Base-by-base conservation (phyloP, 2,888 invertebrate genomes). In the Smittia aterrima region DNA sequence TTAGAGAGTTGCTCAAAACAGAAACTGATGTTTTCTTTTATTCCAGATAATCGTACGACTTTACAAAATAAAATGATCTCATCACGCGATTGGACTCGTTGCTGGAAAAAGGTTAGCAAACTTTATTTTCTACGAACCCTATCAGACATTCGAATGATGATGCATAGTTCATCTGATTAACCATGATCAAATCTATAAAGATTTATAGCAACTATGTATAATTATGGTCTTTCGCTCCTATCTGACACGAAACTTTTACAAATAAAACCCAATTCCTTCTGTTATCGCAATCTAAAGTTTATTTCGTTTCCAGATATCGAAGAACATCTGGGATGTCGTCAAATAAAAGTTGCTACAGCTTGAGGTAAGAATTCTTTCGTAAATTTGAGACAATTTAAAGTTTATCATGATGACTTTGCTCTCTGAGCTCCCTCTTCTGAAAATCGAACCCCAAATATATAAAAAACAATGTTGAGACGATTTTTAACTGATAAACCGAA, bases 101-200 rank as follows among this genome's bases (percentile, higher is more conserved):
- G n/a, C n/a, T n/a, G n/a, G n/a, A 62, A 20, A 9, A 62, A 22
- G 62, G 22, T 62, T 2, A 22, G 62, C n/a, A 20, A 62, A 62
- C 4, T 62, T 62, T 20, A 6, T 62, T 20, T 18, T 62, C 20
- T 18, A 54, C 16, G n/a, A 9, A 54, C 54, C 22, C 20, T 62
- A 20, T 6, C 13, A 22, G 2, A 20, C 13, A 24, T 25, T 27
- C 41, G 24, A 75, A 66, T 78, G 79, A 79, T 80, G 79, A 79
- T 27, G 76, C 78, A 79, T 80, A 79, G 79, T 79, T 79, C 79
- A 80, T 76, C 78, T 79, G 79, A 80, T 53, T 66, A 54, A 58
- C 40, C 25, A 66, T 79, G 79, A 79, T 78, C 79, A 76, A 75
- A 53, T 58, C 58, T 58, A 58, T 58, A 18, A 47, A 66, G 32